Conservation (phyloP, 2,797 vertebrate species). For the Sebastes taczanowskii region DNA sequence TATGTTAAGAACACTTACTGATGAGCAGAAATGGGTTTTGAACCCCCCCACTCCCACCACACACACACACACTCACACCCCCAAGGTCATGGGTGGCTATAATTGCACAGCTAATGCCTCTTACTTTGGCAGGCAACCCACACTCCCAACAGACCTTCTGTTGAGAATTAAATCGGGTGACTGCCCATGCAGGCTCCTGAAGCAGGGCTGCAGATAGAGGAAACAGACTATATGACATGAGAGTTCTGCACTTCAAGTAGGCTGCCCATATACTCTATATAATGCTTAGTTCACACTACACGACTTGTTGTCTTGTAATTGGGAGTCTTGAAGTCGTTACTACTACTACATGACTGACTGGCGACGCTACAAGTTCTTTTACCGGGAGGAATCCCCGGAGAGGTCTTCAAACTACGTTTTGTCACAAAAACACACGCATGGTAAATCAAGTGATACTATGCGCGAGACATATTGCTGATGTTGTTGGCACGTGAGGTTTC, state of each 20-base stretch:
- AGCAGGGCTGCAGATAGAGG: background rate
- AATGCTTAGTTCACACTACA: no score
- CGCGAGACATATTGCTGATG: no score
- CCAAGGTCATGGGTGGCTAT: conserved; percentile 38
- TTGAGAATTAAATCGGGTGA: background rate
- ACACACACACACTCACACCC: background rate
- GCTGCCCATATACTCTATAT: no score
- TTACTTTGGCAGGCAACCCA: conserved; percentile 30
- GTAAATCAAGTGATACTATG: no score
- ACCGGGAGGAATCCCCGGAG: no score
- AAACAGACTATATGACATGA: no score
- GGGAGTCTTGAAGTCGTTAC: no score
- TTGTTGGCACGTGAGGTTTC: no score
- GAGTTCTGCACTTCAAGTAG: background rate
- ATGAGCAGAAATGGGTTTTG: conserved; percentile 25
- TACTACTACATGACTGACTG: no score
- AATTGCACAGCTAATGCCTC: conserved; percentile 43
- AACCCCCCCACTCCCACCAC: fast-evolving
- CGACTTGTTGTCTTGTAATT: fast-evolving
- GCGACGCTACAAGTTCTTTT: no score
- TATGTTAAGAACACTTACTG: conserved; percentile 20
- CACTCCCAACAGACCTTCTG: conserved; percentile 6
- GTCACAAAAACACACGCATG: no score
- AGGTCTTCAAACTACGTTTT: no score
- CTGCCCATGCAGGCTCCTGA: background rate